These are phyloP conservation scores for Podabrus alpinus DNA, from an alignment of 2,888 invertebrate species.

Conservation along the genomic window DNA sequence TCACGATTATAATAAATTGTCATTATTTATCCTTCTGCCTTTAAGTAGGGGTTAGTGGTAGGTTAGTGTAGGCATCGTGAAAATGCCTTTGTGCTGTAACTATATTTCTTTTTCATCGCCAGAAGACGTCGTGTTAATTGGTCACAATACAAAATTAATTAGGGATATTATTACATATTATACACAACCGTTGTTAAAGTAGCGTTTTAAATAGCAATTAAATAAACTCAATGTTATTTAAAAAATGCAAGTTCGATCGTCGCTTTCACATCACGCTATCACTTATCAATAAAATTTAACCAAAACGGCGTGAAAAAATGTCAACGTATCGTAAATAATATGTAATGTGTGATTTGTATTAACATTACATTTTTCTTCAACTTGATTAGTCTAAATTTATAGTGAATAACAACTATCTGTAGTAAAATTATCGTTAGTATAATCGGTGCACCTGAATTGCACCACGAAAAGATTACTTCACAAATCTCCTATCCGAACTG, in stretches of 20 bases:
- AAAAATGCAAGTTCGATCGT: neutral
- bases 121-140: too few species aligned
- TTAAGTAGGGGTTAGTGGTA: too few species aligned
- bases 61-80: too few species aligned
- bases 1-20: neutral
- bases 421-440: too few species aligned
- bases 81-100: neutral
- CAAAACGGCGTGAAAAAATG: constrained; percentile 4
- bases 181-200: too few species aligned
- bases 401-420: too few species aligned
- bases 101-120: neutral
- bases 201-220: too few species aligned
- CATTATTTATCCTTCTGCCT: neutral
- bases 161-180: neutral
- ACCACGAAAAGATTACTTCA: too few species aligned
- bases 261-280: neutral
- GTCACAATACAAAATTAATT: neutral
- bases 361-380: neutral
- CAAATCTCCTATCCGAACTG: too few species aligned
- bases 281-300: constrained; percentile 3
- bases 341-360: neutral
- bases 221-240: neutral
- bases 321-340: neutral
- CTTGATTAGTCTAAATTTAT: too few species aligned
- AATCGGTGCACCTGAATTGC: too few species aligned